Conservation (phyloP, 2,797 vertebrate genomes). For the Pseudochromis fuscus region DNA sequence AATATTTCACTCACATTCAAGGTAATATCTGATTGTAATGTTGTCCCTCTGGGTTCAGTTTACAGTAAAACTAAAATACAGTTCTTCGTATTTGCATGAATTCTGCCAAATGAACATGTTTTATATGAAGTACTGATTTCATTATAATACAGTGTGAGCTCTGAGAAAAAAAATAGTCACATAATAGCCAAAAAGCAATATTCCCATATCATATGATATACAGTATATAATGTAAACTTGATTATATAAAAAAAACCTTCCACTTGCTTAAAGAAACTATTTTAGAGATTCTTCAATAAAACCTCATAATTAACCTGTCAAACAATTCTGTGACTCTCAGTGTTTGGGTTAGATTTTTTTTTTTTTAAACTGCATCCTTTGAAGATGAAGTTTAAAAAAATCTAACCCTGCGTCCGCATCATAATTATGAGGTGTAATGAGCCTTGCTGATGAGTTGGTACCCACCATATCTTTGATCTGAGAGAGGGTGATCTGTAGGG, state of each 20-base stretch:
- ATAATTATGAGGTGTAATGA: neutral
- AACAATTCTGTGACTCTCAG: neutral
- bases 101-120: neutral
- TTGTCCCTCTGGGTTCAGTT: neutral
- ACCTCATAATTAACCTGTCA: neutral
- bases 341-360: neutral
- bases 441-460: neutral
- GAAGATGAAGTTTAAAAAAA: too few relatives aligned
- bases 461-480: slow-evolving; percentile 99
- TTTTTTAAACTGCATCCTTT: too few relatives aligned
- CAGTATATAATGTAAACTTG: too few relatives aligned
- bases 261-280: neutral
- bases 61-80: neutral
- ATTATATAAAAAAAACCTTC: too few relatives aligned
- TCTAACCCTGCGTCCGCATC: too few relatives aligned
- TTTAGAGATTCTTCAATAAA: neutral
- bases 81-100: neutral
- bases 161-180: neutral
- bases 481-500: slow-evolving; percentile 95
- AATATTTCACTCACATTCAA: neutral
- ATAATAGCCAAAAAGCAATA: neutral
- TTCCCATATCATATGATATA: neutral
- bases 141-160: neutral
- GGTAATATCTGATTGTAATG: neutral
- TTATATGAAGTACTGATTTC: too few relatives aligned